Conservation (phyloP, 2,113 vertebrate genomes). For the Lepus timidus region DNA sequence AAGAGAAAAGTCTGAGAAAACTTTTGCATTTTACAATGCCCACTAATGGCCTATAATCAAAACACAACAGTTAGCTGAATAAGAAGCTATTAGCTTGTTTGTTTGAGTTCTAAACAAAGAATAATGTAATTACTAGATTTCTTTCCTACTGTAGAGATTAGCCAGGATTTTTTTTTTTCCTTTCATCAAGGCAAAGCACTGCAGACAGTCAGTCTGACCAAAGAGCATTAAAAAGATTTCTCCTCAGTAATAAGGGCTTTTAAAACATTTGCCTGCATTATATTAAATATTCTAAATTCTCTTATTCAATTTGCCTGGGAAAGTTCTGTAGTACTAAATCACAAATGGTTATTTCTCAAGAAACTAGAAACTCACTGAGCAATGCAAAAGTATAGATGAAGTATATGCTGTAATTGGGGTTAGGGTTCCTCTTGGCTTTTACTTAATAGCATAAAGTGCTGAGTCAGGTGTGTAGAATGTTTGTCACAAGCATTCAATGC, state of each 20-base stretch:
- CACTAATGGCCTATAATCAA: slow-evolving; percentile 65
- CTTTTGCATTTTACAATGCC: slow-evolving; percentile 57
- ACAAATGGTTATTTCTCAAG: slow-evolving; percentile 46
- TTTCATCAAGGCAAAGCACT: slow-evolving; percentile 71
- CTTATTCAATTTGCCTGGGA: slow-evolving; percentile 72
- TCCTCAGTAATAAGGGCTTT: slow-evolving; percentile 78
- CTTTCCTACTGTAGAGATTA: slow-evolving; percentile 34
- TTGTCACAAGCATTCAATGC: slow-evolving; percentile 29
- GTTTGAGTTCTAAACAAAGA: slow-evolving; percentile 60
- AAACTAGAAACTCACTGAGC: slow-evolving; percentile 6
- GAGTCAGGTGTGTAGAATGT: background rate
- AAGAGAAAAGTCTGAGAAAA: slow-evolving; percentile 18
- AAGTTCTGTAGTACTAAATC: slow-evolving; percentile 53
- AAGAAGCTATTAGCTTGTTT: slow-evolving; percentile 75
- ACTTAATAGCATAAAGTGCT: slow-evolving; percentile 56
- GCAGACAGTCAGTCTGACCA: slow-evolving; percentile 81
- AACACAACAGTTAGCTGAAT: slow-evolving; percentile 57
- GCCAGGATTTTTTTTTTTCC: slow-evolving; percentile 35
- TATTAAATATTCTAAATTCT: slow-evolving; percentile 74
- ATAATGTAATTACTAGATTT: slow-evolving; percentile 71
- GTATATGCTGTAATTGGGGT: background rate
- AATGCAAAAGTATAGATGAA: background rate
- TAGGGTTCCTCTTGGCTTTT: slow-evolving; percentile 12
- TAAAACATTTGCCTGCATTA: slow-evolving; percentile 77
- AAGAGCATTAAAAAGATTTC: slow-evolving; percentile 79